phyloP scores from a whole-genome alignment of 2,113 vertebrate genomes.

The Austrofundulus limnaeus region DNA sequence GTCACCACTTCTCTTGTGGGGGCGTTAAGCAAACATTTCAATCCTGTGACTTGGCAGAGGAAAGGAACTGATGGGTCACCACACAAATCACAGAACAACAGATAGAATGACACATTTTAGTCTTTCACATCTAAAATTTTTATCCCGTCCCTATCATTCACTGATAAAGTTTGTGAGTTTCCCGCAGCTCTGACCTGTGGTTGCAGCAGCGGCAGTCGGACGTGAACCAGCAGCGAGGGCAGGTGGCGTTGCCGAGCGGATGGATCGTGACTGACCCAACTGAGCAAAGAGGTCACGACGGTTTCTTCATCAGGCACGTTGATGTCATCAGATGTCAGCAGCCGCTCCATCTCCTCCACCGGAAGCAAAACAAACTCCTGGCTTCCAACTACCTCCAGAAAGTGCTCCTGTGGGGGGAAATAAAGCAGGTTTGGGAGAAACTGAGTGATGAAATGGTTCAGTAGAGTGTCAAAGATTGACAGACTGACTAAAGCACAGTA shows the following conservation, averaged over 20 bases:
- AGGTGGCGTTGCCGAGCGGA: constrained; percentile 85
- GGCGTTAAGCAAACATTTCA: no score
- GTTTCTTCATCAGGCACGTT: constrained; percentile 97
- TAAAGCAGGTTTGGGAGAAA: background rate
- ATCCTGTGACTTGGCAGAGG: no score
- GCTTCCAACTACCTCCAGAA: constrained; percentile 94
- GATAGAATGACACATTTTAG: no score
- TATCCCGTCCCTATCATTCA: background rate
- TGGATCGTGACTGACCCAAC: constrained; percentile 90
- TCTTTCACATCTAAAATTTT: no score
- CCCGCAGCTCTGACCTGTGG: constrained; percentile 85
- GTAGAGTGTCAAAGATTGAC: background rate
- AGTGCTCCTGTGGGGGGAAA: constrained; percentile 85
- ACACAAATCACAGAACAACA: no score
- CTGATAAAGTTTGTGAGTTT: background rate
- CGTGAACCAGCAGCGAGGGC: constrained; percentile 86
- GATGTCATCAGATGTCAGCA: constrained; percentile 95
- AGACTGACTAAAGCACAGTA: background rate
- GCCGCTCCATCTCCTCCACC: constrained; percentile 89
- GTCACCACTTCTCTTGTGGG: no score
- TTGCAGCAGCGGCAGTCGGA: constrained; percentile 92
- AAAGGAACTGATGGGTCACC: no score
- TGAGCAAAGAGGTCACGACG: constrained; percentile 89
- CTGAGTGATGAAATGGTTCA: background rate
- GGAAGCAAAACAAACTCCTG: constrained; percentile 95